Percentiles rank a stretch among this genome's conserved stretches.
Evolutionary conservation across 2,888 invertebrate genomes (phyloP).

Genomic region (Coronaproctus castanopsis): DNA sequence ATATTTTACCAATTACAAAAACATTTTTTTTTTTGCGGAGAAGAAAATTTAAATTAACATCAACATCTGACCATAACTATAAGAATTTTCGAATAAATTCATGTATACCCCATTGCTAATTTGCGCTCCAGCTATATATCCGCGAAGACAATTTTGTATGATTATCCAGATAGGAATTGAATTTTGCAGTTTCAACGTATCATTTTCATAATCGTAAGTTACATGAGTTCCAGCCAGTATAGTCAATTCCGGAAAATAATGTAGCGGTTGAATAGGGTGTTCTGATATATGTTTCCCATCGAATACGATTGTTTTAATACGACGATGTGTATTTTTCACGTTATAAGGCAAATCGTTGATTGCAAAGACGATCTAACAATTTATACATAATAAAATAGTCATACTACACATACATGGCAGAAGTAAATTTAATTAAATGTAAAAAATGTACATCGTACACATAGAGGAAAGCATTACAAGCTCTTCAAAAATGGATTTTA

Average conservation of each 20-base stretch:
- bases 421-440: too few relatives aligned
- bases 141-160: not conserved
- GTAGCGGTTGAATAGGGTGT: not conserved
- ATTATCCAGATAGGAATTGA: not conserved
- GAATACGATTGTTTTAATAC: not conserved
- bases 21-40: too few relatives aligned
- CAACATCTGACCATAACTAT: too few relatives aligned
- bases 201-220: not conserved
- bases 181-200: not conserved
- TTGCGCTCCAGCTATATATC: too few relatives aligned
- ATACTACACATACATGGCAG: not conserved
- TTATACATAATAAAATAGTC: not conserved
- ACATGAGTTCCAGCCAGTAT: not conserved
- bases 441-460: too few relatives aligned
- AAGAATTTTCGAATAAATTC: too few relatives aligned
- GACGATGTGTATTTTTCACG: not conserved
- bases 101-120: too few relatives aligned
- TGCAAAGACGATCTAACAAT: not conserved
- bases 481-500: too few relatives aligned
- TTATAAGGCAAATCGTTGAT: not conserved
- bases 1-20: too few relatives aligned
- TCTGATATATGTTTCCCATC: not conserved
- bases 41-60: too few relatives aligned
- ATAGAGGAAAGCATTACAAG: too few relatives aligned
- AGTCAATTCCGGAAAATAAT: not conserved